Conservation (phyloP, 2,888 invertebrate species). For the Pollenia labialis region DNA sequence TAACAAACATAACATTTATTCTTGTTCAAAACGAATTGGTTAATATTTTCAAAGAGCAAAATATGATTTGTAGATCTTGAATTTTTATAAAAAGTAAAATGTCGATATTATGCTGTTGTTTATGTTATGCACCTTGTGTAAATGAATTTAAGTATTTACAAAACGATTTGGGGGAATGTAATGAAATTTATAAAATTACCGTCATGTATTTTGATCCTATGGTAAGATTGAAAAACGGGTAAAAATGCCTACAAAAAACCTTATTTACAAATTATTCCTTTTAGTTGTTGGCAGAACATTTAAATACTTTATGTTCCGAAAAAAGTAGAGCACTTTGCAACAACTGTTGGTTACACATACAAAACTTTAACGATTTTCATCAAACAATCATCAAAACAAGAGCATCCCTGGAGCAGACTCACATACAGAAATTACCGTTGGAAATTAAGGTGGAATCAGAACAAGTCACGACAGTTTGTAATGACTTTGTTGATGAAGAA, state of each 20-base stretch:
- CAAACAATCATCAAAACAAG: conserved; percentile 38
- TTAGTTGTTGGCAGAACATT: conserved; percentile 32
- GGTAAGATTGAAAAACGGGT: conserved; percentile 10
- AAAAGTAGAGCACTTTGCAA: conserved; percentile 34
- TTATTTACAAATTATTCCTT: background rate
- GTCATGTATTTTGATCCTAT: conserved; percentile 40
- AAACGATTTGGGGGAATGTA: conserved; percentile 6
- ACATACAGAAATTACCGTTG: conserved; percentile 4
- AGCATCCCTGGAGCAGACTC: conserved; percentile 1
- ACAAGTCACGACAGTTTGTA: background rate
- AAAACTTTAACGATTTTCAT: conserved; percentile 53
- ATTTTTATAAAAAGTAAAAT: no score
- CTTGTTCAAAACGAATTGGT: no score
- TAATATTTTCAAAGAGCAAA: no score
- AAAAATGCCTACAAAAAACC: background rate
- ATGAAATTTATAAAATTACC: conserved; percentile 37
- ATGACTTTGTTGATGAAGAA: background rate
- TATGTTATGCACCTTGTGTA: no score
- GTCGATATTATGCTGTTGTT: no score
- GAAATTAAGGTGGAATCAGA: conserved; percentile 21
- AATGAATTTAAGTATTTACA: no score
- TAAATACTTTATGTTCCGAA: background rate
- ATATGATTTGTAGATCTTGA: no score
- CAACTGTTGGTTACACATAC: conserved; percentile 61
- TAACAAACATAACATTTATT: no score